Evolutionary conservation across 2,888 invertebrate genomes (phyloP), one percentile per base, ranked within the genome.

Genomic region (Philereme transversata): DNA sequence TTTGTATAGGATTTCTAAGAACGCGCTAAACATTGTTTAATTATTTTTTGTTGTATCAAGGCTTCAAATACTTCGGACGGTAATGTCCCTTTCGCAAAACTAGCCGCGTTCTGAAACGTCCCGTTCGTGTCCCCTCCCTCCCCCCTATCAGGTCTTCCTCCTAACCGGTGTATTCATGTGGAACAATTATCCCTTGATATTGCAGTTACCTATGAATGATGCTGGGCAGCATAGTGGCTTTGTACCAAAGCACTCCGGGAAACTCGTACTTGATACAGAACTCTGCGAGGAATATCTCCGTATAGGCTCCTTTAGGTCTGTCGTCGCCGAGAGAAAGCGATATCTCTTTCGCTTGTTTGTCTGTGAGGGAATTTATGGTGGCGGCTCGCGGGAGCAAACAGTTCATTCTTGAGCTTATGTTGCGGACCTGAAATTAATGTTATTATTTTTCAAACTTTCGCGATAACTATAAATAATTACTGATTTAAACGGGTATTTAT

Each of bases 221-320:
- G 22, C 97, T 96, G 0, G 99, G 99, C 59, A 99, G 79, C 56
- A 96, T 93, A 2, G 95, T 94, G 0, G 97, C 96, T 84, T 99
- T 98, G 33, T 96, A 92, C 97, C 98, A 99, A 62, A 98, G 90
- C 8, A 95, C 89, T 11, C 95, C 94, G 0, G 97, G 96, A 78
- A 94, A 96, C 0, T 93, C 90, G 66, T 95, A 95, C 75, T 93
- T 94, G 35, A 95, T 93, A 78, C 98, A 97, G 67, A 98, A 93
- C 86, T 99, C 99, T 0, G 99, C 98, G 8, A 99, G 94, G 48
- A 99, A 93, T 60, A 96, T 93, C 70, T 97, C 95, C 0, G 91
- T 87, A 62, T 93, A 92, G 10, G 73, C 78, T 44, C 82, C 63
- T 4, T 46, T 84, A 1, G 78, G 77, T 62, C 83, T 77, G 69